Evolutionary conservation across 2,888 invertebrate genomes (phyloP).

Genomic region (Anorthoa munda): DNA sequence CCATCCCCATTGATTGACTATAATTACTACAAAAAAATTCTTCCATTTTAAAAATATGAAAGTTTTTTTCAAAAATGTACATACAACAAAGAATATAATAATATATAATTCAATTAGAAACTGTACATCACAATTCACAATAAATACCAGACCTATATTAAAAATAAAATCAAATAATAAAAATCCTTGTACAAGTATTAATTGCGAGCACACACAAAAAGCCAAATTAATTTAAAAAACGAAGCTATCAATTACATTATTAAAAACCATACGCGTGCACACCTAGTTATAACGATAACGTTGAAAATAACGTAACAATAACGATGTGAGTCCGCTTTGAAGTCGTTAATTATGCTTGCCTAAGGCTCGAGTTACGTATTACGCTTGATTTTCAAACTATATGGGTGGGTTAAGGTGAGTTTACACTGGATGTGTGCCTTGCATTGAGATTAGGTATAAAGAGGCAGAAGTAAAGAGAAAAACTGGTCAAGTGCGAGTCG

Average conservation of each 20-base stretch:
- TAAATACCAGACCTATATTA: constrained; percentile 1
- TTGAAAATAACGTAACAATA: constrained; percentile 42
- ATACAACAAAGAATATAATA: no score
- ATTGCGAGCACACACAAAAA: constrained; percentile 3
- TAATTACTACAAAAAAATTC: no score
- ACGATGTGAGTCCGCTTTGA: constrained; percentile 60
- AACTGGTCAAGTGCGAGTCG: no score
- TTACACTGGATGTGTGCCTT: constrained; percentile 11
- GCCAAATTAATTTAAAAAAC: constrained; percentile 37
- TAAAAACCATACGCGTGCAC: constrained; percentile 56
- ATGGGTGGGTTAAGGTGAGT: constrained; percentile 10
- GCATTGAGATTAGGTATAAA: background rate
- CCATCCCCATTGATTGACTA: no score
- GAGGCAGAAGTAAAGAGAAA: background rate
- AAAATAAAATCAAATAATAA: constrained; percentile 10
- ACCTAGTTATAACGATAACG: constrained; percentile 52
- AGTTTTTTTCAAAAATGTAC: no score
- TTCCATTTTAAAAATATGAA: no score
- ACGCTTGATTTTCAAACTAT: constrained; percentile 55
- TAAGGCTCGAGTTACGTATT: constrained; percentile 60
- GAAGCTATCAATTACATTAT: constrained; percentile 67
- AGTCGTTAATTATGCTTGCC: constrained; percentile 67
- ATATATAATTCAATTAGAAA: background rate
- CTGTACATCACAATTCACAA: background rate
- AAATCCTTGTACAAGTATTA: background rate